Evolutionary conservation across 2,113 vertebrate genomes (phyloP).

Genomic region (Isurus oxyrinchus): DNA sequence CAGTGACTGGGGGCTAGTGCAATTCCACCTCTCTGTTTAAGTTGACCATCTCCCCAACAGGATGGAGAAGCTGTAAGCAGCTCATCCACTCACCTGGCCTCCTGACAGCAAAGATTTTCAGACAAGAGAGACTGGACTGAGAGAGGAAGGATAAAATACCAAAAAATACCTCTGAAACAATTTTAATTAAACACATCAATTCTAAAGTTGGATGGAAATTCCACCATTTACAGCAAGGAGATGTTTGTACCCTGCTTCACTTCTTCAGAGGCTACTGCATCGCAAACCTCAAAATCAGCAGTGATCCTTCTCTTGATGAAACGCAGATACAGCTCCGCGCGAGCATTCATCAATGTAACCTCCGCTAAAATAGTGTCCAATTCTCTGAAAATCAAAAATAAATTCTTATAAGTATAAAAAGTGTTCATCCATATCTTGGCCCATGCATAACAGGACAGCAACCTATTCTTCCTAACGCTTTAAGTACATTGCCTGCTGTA

Average conservation of each 20-base stretch:
- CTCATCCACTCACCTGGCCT: background rate
- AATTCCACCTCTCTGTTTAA: background rate
- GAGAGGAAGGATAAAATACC: background rate
- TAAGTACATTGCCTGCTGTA: background rate
- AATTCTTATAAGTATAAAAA: background rate
- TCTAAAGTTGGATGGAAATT: background rate
- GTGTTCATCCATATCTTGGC: background rate
- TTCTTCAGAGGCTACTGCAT: conserved; percentile 71
- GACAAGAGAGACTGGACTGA: background rate
- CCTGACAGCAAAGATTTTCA: background rate
- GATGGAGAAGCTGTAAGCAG: background rate
- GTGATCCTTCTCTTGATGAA: conserved; percentile 81
- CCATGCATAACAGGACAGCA: background rate
- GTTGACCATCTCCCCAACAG: background rate
- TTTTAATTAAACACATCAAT: background rate
- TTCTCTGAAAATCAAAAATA: conserved; percentile 63
- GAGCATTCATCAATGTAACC: conserved; percentile 93
- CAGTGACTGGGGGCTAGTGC: background rate
- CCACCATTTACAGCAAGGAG: background rate
- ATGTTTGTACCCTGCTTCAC: conserved; percentile 70
- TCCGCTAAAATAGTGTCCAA: conserved; percentile 86
- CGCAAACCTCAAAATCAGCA: conserved; percentile 88
- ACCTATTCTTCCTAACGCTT: background rate
- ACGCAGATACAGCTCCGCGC: conserved; percentile 87
- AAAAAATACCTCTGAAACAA: background rate